Evolutionary conservation across 2,797 vertebrate species (phyloP).

Genomic region (Nannoperca australis): DNA sequence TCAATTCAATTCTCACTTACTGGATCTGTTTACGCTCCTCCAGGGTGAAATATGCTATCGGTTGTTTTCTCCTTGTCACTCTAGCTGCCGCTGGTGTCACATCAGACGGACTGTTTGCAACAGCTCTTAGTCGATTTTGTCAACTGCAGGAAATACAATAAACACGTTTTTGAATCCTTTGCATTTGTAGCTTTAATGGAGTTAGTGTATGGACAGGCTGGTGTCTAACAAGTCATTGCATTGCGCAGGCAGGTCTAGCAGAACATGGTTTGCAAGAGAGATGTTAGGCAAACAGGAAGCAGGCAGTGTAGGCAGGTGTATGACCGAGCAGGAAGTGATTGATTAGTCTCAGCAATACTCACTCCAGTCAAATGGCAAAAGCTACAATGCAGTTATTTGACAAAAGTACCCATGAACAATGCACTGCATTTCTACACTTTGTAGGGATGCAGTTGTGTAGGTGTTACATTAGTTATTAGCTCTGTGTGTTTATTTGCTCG

Average conservation of each 20-base stretch:
- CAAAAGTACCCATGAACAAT: neutral
- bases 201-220: constrained; percentile 1
- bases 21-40: constrained; percentile 89
- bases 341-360: neutral
- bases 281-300: neutral
- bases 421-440: neutral
- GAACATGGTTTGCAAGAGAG: neutral
- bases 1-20: constrained; percentile 99
- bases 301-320: neutral
- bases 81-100: constrained; percentile 56
- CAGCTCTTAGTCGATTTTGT: constrained; percentile 58
- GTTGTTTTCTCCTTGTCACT: constrained; percentile 81
- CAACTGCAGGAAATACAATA: constrained; percentile 58
- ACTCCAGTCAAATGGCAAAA: neutral
- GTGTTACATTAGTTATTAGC: neutral
- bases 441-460: neutral
- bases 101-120: constrained; percentile 43
- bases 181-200: constrained; percentile 24
- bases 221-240: neutral
- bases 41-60: constrained; percentile 83
- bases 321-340: constrained; percentile 1
- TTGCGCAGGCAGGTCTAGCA: neutral
- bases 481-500: neutral
- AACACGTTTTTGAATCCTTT: constrained; percentile 47
- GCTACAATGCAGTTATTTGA: neutral